Base-by-base conservation (phyloP, 2,113 vertebrate species). In the Nothobranchius kuhntae region DNA sequence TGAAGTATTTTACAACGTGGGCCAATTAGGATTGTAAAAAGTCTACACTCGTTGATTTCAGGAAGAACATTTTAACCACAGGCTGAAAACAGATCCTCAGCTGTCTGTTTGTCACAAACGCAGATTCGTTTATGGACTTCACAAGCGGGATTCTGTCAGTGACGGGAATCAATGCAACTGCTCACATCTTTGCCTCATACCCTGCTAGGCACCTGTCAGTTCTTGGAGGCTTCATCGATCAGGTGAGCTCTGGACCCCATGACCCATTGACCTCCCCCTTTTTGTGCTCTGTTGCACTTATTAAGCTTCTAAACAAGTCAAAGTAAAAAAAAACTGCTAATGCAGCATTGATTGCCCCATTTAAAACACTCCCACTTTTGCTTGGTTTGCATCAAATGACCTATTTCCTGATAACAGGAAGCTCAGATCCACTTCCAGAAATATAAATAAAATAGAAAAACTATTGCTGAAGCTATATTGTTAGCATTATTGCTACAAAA, bases 141-240 rank as follows among this genome's bases (percentile, higher is more conserved):
- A 95, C 94, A 12, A 93, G 79, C 4, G 97, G 97, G 60, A 91
- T 89, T 61, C 73, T 99, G 65, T 93, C 95, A 13, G 92, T 96
- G 63, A 92, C 89, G 0, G 98, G 98, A 66, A 95, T 95, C 66
- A 98, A 96, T 1, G 96, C 96, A 68, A 99, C 97, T 3, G 98
- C 94, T 36, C 94, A 95, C 40, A 98, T 99, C 82, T 99, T 99
- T 69, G 95, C 96, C 21, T 98, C 98, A 0, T 99, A 99, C 30
- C 98, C 98, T 13, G 90, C 91, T 51, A 91, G 94, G 0, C 93
- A 96, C 86, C 91, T 99, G 53, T 96, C 97, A 40, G 48, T 95
- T 61, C 53, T 89, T 1, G 96, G 95, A 9, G 98, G 95, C 60
- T 95, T 99, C 85, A 90, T 93, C 54, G 97, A 99, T 81, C 96